These are phyloP conservation scores for Caenorhabditis zanzibari DNA, from an alignment of 2,888 invertebrate species.

Conservation along the genomic window DNA sequence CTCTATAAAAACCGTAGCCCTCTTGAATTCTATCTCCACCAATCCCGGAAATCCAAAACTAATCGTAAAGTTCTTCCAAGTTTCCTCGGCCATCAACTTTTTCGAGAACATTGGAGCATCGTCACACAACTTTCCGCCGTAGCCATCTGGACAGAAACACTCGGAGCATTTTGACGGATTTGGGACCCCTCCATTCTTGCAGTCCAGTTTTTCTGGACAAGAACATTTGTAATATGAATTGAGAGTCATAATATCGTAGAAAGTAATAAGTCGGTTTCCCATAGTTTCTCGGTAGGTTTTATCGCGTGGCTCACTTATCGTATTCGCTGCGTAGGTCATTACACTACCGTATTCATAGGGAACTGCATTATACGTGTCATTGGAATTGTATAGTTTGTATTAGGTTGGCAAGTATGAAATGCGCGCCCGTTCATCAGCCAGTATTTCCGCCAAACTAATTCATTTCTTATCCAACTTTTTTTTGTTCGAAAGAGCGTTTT, in stretches of 20 bases:
- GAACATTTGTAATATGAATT: constrained; percentile 5
- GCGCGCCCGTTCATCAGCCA: no score
- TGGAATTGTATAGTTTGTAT: neutral
- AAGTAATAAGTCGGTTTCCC: constrained; percentile 18
- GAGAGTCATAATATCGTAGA: constrained; percentile 21
- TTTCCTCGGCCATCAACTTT: neutral
- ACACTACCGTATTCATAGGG: constrained; percentile 43
- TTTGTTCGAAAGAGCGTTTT: no score
- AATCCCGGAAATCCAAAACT: neutral
- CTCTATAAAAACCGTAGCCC: neutral
- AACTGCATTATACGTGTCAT: neutral
- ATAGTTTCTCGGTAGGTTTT: neutral
- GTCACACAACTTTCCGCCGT: constrained; percentile 25
- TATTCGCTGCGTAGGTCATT: constrained; percentile 1
- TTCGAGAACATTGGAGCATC: constrained; percentile 10
- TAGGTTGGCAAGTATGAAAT: no score
- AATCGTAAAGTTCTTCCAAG: neutral
- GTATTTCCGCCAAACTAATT: no score
- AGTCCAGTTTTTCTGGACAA: constrained; percentile 5
- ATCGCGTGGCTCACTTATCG: neutral
- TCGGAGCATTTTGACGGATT: constrained; percentile 25
- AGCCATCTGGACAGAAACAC: constrained; percentile 39
- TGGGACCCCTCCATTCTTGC: constrained; percentile 25
- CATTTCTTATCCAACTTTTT: no score
- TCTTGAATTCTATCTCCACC: neutral